Percentiles rank a stretch among this genome's conserved stretches.
Conservation (phyloP, 2,797 vertebrate species). For the Taeniopygia guttata region DNA sequence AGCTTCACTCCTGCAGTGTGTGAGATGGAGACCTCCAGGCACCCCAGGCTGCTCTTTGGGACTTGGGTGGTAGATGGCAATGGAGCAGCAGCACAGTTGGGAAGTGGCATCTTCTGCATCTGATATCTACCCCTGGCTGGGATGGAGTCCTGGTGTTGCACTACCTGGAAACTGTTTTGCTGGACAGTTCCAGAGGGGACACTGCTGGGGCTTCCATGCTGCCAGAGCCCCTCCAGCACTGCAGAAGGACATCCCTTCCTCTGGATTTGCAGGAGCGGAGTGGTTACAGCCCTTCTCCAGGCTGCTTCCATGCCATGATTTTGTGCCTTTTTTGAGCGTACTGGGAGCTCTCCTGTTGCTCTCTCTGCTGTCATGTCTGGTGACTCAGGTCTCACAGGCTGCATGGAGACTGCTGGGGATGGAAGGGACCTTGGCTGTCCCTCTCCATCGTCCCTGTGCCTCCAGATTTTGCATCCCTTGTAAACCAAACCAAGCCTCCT, state of each 20-base stretch:
- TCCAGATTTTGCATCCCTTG: background rate
- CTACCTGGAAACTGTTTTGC: background rate
- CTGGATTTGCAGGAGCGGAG: background rate
- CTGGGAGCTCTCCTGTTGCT: background rate
- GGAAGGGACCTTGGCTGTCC: background rate
- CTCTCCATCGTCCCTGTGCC: background rate
- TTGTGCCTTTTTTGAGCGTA: background rate
- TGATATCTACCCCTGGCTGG: background rate
- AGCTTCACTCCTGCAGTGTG: fast-evolving
- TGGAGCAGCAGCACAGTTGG: background rate
- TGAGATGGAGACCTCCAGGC: background rate
- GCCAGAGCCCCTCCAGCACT: background rate
- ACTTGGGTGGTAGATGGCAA: background rate
- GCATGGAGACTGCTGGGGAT: background rate
- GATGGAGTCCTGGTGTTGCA: background rate
- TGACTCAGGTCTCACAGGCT: background rate
- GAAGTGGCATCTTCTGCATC: background rate
- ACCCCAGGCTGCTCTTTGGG: background rate
- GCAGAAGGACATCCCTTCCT: background rate
- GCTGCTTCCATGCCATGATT: background rate
- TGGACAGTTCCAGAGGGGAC: background rate
- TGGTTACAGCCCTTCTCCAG: background rate
- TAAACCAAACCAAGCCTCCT: background rate
- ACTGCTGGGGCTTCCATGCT: background rate
- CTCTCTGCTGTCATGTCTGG: background rate